Base-by-base conservation (phyloP, 1,140 invertebrate species). In the Zaprionus africanus region DNA sequence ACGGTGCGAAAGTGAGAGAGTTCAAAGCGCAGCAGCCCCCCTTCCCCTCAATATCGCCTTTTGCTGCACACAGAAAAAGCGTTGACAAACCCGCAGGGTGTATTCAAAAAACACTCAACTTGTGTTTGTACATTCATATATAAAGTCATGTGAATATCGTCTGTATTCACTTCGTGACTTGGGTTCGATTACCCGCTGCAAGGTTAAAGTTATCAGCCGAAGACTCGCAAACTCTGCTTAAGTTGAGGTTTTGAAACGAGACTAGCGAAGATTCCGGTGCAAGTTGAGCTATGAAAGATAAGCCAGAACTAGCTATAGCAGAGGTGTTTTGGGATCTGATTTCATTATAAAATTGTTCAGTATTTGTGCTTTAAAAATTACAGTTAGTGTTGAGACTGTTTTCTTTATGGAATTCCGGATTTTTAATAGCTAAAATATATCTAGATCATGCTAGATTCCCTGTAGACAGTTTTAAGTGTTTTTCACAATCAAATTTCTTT, bases 131-230 rank as follows among this genome's bases (percentile, higher is more conserved):
- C 13, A 31, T 11, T 11, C 31, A 9, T 34, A 2, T 43, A 17
- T 36, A 43, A 43, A 0, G 41, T 46, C 41, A 46, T 46, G n/a
- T 46, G n/a, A 17, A 46, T 46, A 46, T 46, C 41, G 19, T 51
- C 46, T 51, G 19, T 51, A 51, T 51, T 12, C 46, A 24, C 46
- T 11, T 24, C 54, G 38, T 58, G 64, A 46, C 54, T 46, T 9
- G 64, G 57, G 64, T 66, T 46, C 64, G 64, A 58, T 66, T 66
- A 58, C 64, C 64, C 54, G 36, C 24, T 24, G 64, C 64, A 66
- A 66, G 64, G 64, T 66, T 66, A 66, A 5, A 49, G 26, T 36
- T 64, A 64, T 66, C 63, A 58, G 53, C 17, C 17, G 12, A 15
- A 7, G 58, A 34, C 31, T 34, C 19, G 17, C 5, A 22, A 12